Conservation (phyloP, 2,888 invertebrate species). For the Lordiphosa fenestrarum region DNA sequence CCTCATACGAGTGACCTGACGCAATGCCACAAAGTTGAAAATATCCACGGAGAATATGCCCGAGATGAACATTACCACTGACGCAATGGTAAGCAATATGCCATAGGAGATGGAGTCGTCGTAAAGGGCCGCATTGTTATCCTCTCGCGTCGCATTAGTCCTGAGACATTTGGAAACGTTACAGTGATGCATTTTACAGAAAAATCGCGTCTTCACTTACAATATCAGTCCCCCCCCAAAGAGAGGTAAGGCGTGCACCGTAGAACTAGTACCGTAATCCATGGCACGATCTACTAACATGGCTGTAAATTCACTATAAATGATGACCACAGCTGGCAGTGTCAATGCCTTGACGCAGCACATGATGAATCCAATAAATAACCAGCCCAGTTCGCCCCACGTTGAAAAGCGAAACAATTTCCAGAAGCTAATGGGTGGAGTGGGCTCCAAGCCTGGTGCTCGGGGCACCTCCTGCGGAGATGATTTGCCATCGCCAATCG, state of each 20-base stretch:
- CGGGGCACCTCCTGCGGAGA: constrained; percentile 55
- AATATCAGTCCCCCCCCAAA: constrained; percentile 85
- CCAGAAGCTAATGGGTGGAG: constrained; percentile 68
- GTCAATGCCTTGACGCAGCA: constrained; percentile 84
- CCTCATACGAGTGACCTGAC: constrained; percentile 84
- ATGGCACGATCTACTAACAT: constrained; percentile 85
- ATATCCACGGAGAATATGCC: constrained; percentile 85
- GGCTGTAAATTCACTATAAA: constrained; percentile 88
- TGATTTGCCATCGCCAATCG: constrained; percentile 40
- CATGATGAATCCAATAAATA: constrained; percentile 83
- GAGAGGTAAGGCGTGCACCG: constrained; percentile 82
- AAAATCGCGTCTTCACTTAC: constrained; percentile 70
- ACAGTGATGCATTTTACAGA: no score
- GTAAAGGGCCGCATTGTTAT: constrained; percentile 83
- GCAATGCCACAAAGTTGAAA: constrained; percentile 85
- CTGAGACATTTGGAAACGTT: constrained; percentile 55
- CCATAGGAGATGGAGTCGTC: constrained; percentile 86
- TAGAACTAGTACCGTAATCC: constrained; percentile 82
- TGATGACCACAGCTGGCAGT: constrained; percentile 85
- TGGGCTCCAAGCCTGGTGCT: constrained; percentile 65
- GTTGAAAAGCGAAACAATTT: constrained; percentile 83
- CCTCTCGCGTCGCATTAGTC: constrained; percentile 82
- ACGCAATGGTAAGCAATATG: constrained; percentile 83
- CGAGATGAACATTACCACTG: constrained; percentile 83
- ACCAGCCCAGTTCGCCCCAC: constrained; percentile 82